phyloP scores from a whole-genome alignment of 2,113 vertebrate genomes.

The Thunnus maccoyii region DNA sequence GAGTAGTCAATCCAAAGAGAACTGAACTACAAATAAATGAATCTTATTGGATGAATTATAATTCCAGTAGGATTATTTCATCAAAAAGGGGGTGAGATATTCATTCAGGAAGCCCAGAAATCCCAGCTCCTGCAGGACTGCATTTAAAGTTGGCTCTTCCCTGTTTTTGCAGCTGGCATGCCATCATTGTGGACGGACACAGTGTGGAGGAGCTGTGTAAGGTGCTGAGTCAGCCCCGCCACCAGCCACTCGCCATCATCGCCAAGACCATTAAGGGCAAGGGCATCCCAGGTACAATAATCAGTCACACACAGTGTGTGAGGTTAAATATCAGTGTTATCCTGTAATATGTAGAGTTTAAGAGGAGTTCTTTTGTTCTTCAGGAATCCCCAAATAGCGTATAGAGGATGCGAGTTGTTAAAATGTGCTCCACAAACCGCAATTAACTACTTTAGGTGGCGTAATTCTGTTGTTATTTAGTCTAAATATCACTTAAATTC shows the following conservation, averaged over 20 bases:
- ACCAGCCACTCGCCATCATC: slow-evolving; percentile 94
- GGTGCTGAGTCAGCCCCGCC: slow-evolving; percentile 91
- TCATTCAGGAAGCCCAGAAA: not conserved
- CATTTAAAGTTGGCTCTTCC: slow-evolving; percentile 6
- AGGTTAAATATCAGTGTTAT: not conserved
- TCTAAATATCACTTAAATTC: too few relatives aligned
- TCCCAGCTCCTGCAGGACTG: not conserved
- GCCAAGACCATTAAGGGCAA: slow-evolving; percentile 96
- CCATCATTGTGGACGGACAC: slow-evolving; percentile 94
- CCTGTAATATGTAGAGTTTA: not conserved
- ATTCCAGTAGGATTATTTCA: not conserved
- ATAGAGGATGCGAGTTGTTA: too few relatives aligned
- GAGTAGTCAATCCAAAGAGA: not conserved
- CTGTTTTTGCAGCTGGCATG: slow-evolving; percentile 88
- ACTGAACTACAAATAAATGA: too few relatives aligned
- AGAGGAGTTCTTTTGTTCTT: too few relatives aligned
- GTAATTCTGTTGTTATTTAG: too few relatives aligned
- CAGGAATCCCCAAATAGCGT: too few relatives aligned
- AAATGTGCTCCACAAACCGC: too few relatives aligned
- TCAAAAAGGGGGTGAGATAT: not conserved
- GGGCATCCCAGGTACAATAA: slow-evolving; percentile 91
- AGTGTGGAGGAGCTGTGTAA: slow-evolving; percentile 97
- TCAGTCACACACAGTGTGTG: not conserved
- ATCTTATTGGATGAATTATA: too few relatives aligned
- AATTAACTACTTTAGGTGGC: too few relatives aligned